phyloP scores from a whole-genome alignment of 1,140 invertebrate genomes.

The Dendrolimus kikuchii region DNA sequence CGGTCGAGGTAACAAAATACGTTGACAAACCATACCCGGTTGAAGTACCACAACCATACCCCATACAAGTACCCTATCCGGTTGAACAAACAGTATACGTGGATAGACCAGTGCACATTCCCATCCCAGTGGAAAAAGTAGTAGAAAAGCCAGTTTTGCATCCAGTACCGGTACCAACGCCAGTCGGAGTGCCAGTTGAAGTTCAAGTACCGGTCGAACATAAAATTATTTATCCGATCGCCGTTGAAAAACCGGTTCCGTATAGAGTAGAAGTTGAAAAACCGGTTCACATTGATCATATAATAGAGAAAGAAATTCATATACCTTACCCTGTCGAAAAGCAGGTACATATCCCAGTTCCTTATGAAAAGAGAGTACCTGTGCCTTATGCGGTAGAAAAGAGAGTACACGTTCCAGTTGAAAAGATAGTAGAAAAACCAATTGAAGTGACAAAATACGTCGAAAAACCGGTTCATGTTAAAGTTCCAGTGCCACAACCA shows the following conservation, averaged over 20 bases:
- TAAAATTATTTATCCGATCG: conserved; percentile 50
- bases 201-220: conserved; percentile 51
- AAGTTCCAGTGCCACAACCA: conserved; percentile 67
- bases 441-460: conserved; percentile 72
- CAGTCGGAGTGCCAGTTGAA: conserved; percentile 43
- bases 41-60: conserved; percentile 63
- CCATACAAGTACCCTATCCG: conserved; percentile 61
- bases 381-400: conserved; percentile 67
- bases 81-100: conserved; percentile 70
- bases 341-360: conserved; percentile 49
- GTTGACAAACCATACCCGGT: conserved; percentile 57
- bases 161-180: conserved; percentile 49
- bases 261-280: conserved; percentile 67
- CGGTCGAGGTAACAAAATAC: conserved; percentile 56
- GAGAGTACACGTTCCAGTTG: conserved; percentile 54
- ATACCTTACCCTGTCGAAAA: conserved; percentile 58
- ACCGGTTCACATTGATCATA: conserved; percentile 44
- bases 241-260: conserved; percentile 63
- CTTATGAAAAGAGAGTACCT: conserved; percentile 50
- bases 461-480: conserved; percentile 69
- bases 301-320: conserved; percentile 50
- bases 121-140: conserved; percentile 73
- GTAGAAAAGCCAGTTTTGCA: conserved; percentile 63
- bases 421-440: conserved; percentile 74
- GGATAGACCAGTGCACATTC: conserved; percentile 71